A percentile compares a stretch with the other conserved stretches of the same genome.
Conservation (phyloP, 2,888 invertebrate genomes). For the Macrosoma leucophasiata region DNA sequence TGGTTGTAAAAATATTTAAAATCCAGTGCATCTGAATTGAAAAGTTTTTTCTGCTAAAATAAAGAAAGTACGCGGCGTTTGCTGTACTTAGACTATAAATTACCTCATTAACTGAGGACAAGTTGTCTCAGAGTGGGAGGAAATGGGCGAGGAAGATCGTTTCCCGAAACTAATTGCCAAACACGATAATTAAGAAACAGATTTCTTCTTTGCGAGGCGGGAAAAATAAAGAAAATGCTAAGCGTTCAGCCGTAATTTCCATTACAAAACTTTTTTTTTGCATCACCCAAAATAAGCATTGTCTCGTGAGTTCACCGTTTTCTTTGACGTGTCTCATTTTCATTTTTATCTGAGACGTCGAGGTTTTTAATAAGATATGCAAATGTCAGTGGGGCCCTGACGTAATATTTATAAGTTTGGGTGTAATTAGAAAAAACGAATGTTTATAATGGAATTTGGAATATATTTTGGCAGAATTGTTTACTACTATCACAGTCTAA, state of each 20-base stretch:
- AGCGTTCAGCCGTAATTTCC: slow-evolving; percentile 71
- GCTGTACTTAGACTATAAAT: slow-evolving; percentile 54
- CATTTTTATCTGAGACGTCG: slow-evolving; percentile 66
- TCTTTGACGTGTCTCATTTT: slow-evolving; percentile 70
- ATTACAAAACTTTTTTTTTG: slow-evolving; percentile 70
- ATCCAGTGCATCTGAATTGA: no score
- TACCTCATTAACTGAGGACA: slow-evolving; percentile 65
- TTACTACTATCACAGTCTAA: no score
- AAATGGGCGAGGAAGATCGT: slow-evolving; percentile 61
- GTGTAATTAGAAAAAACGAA: no score
- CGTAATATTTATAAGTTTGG: no score
- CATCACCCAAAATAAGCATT: slow-evolving; percentile 70
- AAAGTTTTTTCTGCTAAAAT: no score
- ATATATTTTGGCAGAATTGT: no score
- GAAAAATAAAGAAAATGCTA: slow-evolving; percentile 72
- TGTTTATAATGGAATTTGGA: slow-evolving; percentile 6
- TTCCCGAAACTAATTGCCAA: slow-evolving; percentile 74
- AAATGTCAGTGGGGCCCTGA: slow-evolving; percentile 46
- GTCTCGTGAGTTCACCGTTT: slow-evolving; percentile 61
- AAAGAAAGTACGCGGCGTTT: no score
- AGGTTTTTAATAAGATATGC: slow-evolving; percentile 73
- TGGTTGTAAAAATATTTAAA: no score
- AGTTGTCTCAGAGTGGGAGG: slow-evolving; percentile 52
- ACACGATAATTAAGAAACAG: slow-evolving; percentile 75
- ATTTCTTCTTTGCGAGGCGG: slow-evolving; percentile 55